phyloP scores from a whole-genome alignment of 2,888 invertebrate genomes.

The Drosophila cyrtoloma region DNA sequence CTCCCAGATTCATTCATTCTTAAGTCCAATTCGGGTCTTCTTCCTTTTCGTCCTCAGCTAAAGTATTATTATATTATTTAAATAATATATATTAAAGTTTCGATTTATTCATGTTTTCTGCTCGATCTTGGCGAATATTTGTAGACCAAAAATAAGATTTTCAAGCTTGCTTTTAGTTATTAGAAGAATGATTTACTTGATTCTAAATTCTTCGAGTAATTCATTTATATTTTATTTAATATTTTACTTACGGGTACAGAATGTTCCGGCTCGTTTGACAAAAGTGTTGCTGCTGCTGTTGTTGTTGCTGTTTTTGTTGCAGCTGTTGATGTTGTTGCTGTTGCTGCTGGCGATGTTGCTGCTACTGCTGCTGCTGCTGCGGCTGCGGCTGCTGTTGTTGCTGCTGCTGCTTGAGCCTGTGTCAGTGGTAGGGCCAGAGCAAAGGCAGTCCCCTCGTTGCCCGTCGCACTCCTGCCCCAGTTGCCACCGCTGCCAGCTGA shows the following conservation, averaged over 20 bases:
- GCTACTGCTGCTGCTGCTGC: slow-evolving; percentile 4
- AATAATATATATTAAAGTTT: neutral
- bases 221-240: neutral
- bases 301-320: slow-evolving; percentile 73
- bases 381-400: slow-evolving; percentile 64
- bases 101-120: neutral
- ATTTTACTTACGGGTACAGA: slow-evolving; percentile 85
- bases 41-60: neutral
- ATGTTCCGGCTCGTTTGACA: slow-evolving; percentile 86
- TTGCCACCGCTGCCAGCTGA: slow-evolving; percentile 28
- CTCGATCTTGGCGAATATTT: neutral
- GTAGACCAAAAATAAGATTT: too few species aligned
- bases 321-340: slow-evolving; percentile 68
- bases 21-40: neutral
- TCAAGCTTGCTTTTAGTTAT: neutral
- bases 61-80: neutral
- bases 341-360: slow-evolving; percentile 27
- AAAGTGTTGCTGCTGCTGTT: slow-evolving; percentile 78
- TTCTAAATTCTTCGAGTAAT: neutral
- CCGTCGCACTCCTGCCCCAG: slow-evolving; percentile 53
- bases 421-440: slow-evolving; percentile 85
- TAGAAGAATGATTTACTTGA: neutral
- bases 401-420: slow-evolving; percentile 70
- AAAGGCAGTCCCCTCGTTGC: slow-evolving; percentile 69
- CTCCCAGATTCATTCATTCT: neutral